phyloP scores from a whole-genome alignment of 2,113 vertebrate genomes.

The Cichladusa arquata region DNA sequence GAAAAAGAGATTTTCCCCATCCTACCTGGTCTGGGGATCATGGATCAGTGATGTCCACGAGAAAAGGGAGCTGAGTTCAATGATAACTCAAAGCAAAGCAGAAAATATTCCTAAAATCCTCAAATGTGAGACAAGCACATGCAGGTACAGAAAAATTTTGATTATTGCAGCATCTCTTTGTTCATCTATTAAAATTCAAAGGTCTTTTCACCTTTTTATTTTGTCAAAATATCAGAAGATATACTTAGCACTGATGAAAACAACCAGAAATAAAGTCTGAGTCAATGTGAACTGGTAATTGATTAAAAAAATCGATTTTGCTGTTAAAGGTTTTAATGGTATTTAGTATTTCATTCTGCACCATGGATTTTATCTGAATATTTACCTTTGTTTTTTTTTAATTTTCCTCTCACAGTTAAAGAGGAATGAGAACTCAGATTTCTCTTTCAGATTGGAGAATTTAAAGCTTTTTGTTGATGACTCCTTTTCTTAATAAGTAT shows the following conservation, averaged over 20 bases:
- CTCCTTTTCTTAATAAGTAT: not conserved
- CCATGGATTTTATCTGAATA: not conserved
- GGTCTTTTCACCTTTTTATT: not conserved
- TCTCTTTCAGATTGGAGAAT: not conserved
- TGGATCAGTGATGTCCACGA: not conserved
- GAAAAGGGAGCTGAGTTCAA: not conserved
- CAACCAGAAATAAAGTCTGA: not conserved
- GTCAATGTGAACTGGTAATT: not conserved
- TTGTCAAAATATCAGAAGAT: not conserved
- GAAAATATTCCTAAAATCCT: not conserved
- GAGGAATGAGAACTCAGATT: not conserved
- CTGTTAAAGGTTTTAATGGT: not conserved
- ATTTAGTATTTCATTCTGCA: not conserved
- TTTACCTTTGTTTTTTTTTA: not conserved
- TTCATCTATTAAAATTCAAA: not conserved
- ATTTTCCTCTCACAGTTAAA: not conserved
- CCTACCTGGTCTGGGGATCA: not conserved
- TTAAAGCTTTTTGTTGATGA: not conserved
- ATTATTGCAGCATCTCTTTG: not conserved
- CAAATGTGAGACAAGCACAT: not conserved
- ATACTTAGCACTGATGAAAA: not conserved
- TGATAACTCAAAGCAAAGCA: not conserved
- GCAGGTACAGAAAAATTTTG: not conserved
- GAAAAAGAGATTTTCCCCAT: not conserved
- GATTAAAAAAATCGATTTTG: not conserved